Evolutionary conservation across 35 echinoderm and acorn worm genomes (phyloP), one percentile per base, ranked within the genome.

Genomic region (Nesometra sesokonis): DNA sequence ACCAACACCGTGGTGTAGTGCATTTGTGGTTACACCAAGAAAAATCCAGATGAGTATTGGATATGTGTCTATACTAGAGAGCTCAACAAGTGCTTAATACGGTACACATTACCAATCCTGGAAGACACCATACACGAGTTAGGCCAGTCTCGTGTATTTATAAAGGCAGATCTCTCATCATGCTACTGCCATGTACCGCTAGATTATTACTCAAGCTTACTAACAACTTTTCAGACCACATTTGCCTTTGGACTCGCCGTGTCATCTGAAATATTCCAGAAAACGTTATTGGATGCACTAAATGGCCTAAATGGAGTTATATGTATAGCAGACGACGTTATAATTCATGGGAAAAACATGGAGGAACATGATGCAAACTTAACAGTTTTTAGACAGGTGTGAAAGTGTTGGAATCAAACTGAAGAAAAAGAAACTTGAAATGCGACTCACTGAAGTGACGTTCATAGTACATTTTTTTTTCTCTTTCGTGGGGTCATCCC

Each of bases 211-310:
- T 86, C 82, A 36, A 91, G 89, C 76, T 47, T 86, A 30, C 47
- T 91, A 31, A 95, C 93, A 23, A 95, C 93, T 33, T 92, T 95
- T 36, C 77, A 85, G 17, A 95, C 87, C 8, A 43, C 47, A 0
- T 85, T 57, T 46, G 93, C 93, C 78, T 95, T 95, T 91, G 86
- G 93, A 38, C 86, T 88, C 5, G 76, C 30, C 21, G 93, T 94
- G 29, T 92, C 82, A 7, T 85, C 81, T 21, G 82, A 88, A 67
- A 95, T 92, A 13, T 95, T 94, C 46, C 93, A 95, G 76, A 82
- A 80, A 86, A 85, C 84, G 17, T 33, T 95, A 46, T 23, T 35
- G 33, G 76, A 91, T 47, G 86, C 89, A 34, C 86, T 95, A 5
- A 9, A 82, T 30, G 93, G 77, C 31, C 47, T 89, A 2, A 82